Percentiles rank a stretch among this genome's conserved stretches.
These are phyloP conservation scores for Aricia agestis DNA, from an alignment of 1,140 invertebrate genomes.

Conservation along the genomic window DNA sequence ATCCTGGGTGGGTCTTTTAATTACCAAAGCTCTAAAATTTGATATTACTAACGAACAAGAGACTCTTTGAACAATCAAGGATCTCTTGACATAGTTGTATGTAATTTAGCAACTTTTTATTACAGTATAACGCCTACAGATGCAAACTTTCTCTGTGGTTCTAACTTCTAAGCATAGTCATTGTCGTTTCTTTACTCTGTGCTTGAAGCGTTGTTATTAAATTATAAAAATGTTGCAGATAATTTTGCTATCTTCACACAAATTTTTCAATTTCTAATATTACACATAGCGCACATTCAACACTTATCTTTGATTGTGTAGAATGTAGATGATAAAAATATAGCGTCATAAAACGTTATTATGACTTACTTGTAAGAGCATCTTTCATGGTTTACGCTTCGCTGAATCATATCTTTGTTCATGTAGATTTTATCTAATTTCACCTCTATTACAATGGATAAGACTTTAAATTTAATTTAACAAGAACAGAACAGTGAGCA, in stretches of 20 bases:
- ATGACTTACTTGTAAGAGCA: conserved; percentile 26
- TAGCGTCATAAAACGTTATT: conserved; percentile 13
- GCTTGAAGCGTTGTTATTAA: neutral
- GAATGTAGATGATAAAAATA: neutral
- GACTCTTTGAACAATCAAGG: conserved; percentile 12
- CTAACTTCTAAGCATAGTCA: too few species aligned
- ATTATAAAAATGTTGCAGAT: neutral
- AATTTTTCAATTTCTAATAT: neutral
- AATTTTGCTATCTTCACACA: neutral
- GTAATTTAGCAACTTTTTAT: neutral
- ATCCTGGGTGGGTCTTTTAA: conserved; percentile 46
- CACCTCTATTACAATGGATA: conserved; percentile 33
- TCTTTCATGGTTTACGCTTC: conserved; percentile 65
- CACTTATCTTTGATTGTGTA: neutral
- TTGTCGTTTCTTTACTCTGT: too few species aligned
- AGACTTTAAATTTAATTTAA: conserved; percentile 29
- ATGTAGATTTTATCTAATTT: conserved; percentile 36
- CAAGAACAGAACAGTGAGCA: conserved; percentile 51
- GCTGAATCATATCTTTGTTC: conserved; percentile 53
- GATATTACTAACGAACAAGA: conserved; percentile 24
- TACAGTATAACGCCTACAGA: neutral
- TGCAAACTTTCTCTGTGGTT: neutral
- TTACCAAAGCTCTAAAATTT: conserved; percentile 48
- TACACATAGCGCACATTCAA: neutral
- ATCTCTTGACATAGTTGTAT: neutral